phyloP scores from a whole-genome alignment of 2,113 vertebrate species.

The Lagopus muta region DNA sequence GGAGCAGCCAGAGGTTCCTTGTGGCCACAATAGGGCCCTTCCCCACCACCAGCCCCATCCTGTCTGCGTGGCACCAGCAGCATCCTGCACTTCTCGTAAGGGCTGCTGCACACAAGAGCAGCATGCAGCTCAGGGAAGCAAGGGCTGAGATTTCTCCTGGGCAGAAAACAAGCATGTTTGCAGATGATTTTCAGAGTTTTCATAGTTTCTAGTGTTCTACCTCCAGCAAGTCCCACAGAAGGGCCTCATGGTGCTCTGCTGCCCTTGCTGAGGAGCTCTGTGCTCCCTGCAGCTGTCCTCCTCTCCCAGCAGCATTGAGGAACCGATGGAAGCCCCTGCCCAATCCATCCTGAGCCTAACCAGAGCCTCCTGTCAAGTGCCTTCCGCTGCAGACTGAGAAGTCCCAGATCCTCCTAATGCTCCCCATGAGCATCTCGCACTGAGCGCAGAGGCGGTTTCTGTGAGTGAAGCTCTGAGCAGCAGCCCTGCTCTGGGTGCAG shows the following conservation, averaged over 20 bases:
- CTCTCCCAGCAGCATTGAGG: accelerated
- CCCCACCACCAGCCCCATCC: not conserved
- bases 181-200: not conserved
- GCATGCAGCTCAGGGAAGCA: too few species aligned
- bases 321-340: not conserved
- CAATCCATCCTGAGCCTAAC: not conserved
- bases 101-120: too few species aligned
- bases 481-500: not conserved
- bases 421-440: not conserved
- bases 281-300: not conserved
- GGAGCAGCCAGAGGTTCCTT: not conserved
- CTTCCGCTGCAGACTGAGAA: slow-evolving; percentile 3
- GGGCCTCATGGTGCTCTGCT: not conserved
- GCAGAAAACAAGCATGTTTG: not conserved
- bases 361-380: slow-evolving; percentile 15
- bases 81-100: too few species aligned
- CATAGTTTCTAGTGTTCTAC: not conserved
- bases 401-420: not conserved
- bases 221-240: not conserved
- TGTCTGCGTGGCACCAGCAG: not conserved
- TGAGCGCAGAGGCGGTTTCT: not conserved
- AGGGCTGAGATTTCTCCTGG: not conserved
- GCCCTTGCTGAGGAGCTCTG: not conserved
- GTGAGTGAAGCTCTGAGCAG: accelerated
- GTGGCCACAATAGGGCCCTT: not conserved